A percentile compares a stretch with the other conserved stretches of the same genome.
These are phyloP conservation scores for Nycticryphes semicollaris DNA, from an alignment of 2,113 vertebrate species.

Conservation along the genomic window DNA sequence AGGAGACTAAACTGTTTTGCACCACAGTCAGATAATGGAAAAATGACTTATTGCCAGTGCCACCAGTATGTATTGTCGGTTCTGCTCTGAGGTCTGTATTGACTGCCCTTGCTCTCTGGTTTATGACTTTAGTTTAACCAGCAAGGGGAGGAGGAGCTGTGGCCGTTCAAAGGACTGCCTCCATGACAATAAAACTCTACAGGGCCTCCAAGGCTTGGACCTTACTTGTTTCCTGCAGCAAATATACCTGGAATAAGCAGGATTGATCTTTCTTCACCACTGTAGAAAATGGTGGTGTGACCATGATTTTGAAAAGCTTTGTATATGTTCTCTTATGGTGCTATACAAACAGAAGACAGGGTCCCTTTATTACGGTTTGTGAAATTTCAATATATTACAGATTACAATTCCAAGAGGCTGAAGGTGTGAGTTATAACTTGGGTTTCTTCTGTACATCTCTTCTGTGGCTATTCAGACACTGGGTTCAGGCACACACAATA, in stretches of 20 bases:
- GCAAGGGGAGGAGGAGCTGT: background rate
- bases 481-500: background rate
- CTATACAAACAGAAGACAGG: background rate
- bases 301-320: background rate
- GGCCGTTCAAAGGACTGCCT: background rate
- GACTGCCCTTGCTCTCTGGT: background rate
- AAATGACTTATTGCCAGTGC: background rate
- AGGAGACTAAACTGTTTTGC: background rate
- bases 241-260: background rate
- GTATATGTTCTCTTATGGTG: background rate
- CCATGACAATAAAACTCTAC: background rate
- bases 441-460: background rate
- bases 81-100: background rate
- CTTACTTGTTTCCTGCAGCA: background rate
- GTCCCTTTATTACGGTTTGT: background rate
- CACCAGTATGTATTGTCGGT: background rate
- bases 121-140: background rate
- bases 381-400: fast-evolving
- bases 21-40: background rate
- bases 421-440: background rate
- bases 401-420: background rate
- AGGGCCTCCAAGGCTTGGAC: fast-evolving
- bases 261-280: background rate
- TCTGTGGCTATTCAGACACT: background rate
- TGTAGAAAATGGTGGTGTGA: background rate